Evolutionary conservation across 1,140 invertebrate genomes (phyloP).

Genomic region (Capitella teleta): DNA sequence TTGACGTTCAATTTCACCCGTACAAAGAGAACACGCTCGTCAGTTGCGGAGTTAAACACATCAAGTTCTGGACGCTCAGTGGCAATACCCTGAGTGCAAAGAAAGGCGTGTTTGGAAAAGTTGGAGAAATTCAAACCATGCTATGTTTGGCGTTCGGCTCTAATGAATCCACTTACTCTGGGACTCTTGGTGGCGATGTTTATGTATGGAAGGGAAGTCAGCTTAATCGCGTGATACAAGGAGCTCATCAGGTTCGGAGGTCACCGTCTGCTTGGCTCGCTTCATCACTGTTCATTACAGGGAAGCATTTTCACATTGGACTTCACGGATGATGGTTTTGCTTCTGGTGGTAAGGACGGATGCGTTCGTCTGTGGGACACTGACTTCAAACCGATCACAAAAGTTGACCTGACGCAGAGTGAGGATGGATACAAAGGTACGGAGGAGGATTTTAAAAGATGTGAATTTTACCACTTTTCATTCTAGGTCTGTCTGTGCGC

Average conservation of each 20-base stretch:
- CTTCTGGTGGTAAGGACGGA: slow-evolving; percentile 39
- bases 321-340: slow-evolving; percentile 32
- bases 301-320: slow-evolving; percentile 33
- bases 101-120: slow-evolving; percentile 41
- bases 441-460: background rate
- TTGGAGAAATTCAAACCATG: slow-evolving; percentile 41
- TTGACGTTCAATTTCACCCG: slow-evolving; percentile 40
- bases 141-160: slow-evolving; percentile 32
- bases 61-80: slow-evolving; percentile 41
- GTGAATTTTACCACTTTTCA: background rate
- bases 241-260: slow-evolving; percentile 30
- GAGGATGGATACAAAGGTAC: slow-evolving; percentile 2
- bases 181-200: slow-evolving; percentile 38
- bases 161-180: slow-evolving; percentile 32
- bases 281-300: slow-evolving; percentile 12
- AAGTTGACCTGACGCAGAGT: slow-evolving; percentile 23
- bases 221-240: slow-evolving; percentile 26
- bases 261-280: background rate
- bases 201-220: slow-evolving; percentile 38
- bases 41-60: slow-evolving; percentile 43
- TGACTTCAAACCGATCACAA: slow-evolving; percentile 32
- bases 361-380: slow-evolving; percentile 32
- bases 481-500: slow-evolving; percentile 27
- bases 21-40: slow-evolving; percentile 32
- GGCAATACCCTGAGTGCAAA: slow-evolving; percentile 39